phyloP scores from a whole-genome alignment of 2,888 invertebrate species.

The Chorisops tibialis region DNA sequence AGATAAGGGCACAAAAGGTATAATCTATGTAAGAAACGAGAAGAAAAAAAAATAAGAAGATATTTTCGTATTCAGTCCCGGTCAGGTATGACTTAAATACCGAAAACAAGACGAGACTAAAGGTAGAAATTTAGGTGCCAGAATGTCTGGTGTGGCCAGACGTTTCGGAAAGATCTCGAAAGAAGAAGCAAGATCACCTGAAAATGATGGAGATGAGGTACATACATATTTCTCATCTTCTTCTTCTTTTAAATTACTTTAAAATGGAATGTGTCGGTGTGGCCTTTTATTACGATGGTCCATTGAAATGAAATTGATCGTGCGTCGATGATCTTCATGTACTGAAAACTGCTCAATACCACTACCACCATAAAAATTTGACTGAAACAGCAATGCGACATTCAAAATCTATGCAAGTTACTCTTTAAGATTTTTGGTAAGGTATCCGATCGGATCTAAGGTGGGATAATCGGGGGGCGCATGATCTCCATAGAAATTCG shows the following conservation, averaged over 20 bases:
- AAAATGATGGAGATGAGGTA: no score
- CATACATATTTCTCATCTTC: no score
- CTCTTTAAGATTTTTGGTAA: no score
- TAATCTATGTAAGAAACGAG: not conserved
- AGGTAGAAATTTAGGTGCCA: slow-evolving; percentile 31
- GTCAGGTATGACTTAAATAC: slow-evolving; percentile 16
- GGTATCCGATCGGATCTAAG: not conserved
- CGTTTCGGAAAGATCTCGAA: not conserved
- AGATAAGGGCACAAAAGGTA: slow-evolving; percentile 24
- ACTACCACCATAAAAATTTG: no score
- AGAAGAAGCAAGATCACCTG: not conserved
- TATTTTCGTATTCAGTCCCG: not conserved
- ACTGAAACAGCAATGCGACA: no score
- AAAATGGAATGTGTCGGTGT: slow-evolving; percentile 8
- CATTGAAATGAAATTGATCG: slow-evolving; percentile 14
- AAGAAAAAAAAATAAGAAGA: not conserved
- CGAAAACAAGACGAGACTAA: not conserved
- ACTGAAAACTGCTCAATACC: no score
- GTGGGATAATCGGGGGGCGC: not conserved
- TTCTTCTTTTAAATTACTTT: slow-evolving; percentile 1
- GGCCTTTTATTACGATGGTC: slow-evolving; percentile 8
- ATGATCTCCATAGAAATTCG: slow-evolving; percentile 20
- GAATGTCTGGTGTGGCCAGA: slow-evolving; percentile 31
- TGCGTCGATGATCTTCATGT: not conserved
- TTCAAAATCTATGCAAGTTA: no score